Percentiles rank a stretch among this genome's conserved stretches.
Evolutionary conservation across 2,888 invertebrate genomes (phyloP).

Genomic region (Megamerina dolium): DNA sequence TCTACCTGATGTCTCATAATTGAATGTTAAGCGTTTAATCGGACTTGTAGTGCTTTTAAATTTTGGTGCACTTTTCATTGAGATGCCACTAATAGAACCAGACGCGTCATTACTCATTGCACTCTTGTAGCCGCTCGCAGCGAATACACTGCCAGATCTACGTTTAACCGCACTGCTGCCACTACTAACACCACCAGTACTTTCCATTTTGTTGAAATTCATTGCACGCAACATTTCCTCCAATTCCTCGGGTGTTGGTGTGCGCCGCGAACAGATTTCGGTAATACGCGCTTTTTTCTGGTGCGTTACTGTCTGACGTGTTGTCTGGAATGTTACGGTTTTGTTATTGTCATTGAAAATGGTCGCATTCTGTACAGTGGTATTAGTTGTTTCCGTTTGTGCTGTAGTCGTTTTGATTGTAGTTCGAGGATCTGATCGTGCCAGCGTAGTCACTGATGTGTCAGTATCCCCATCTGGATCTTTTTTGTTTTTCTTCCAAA

Average conservation of each 20-base stretch:
- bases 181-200: slow-evolving; percentile 13
- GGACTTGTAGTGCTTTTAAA: slow-evolving; percentile 18
- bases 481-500: slow-evolving; percentile 8
- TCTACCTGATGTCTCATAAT: slow-evolving; percentile 20
- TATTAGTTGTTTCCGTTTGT: slow-evolving; percentile 36
- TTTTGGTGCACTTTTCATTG: slow-evolving; percentile 19
- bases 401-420: slow-evolving; percentile 36
- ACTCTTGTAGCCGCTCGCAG: too few species aligned
- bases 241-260: slow-evolving; percentile 34
- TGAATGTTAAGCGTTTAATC: slow-evolving; percentile 20
- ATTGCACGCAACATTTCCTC: slow-evolving; percentile 30
- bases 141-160: slow-evolving; percentile 16
- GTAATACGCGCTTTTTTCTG: slow-evolving; percentile 33
- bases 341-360: slow-evolving; percentile 34
- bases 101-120: slow-evolving; percentile 6
- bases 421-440: slow-evolving; percentile 37
- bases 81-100: slow-evolving; percentile 16
- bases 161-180: slow-evolving; percentile 12
- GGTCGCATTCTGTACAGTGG: slow-evolving; percentile 36
- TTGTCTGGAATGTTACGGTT: slow-evolving; percentile 31
- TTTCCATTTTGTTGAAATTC: slow-evolving; percentile 20
- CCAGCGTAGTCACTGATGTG: slow-evolving; percentile 21
- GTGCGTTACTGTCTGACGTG: slow-evolving; percentile 40
- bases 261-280: slow-evolving; percentile 34
- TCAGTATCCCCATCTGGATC: slow-evolving; percentile 10